Base-by-base conservation (phyloP, 1,140 invertebrate species). In the Triops cancriformis region DNA sequence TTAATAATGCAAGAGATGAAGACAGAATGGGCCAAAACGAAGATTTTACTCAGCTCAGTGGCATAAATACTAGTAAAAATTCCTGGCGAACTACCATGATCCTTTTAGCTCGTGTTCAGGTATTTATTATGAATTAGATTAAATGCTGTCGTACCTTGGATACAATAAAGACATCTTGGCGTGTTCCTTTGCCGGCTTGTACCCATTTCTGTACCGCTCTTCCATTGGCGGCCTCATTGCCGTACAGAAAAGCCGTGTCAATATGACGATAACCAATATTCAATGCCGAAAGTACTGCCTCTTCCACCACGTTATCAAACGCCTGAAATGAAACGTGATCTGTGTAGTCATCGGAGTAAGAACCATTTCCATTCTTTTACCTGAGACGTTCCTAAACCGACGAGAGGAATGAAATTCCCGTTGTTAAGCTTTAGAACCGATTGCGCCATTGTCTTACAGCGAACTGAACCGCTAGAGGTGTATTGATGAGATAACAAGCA, bases 191-290 rank as follows among this genome's bases (percentile, higher is more conserved):
- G 5, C 84, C 84, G 27, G 81, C 80, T 9, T 83, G 78, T 18
- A 87, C 81, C 80, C 82, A 84, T n/a, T 83, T 82, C 72, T 84
- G 81, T 27, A 87, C 75, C 28, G 82, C 84, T 28, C 81, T 77
- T 3, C 87, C 87, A 42, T 88, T 84, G 0, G 79, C 83, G 26
- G 79, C 80, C 76, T 87, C 87, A 73, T 85, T 86, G 72, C 80
- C 80, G 81, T 91, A 92, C 5, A 89, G 82, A 72, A 85, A 85
- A 12, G 91, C 91, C 27, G 90, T 89, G 82, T 92, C 91, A 76
- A 93, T 89, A 80, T 90, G 89, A 2, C 90, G 86, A 81, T 93
- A 93, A 1, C 92, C 91, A 26, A 86, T 81, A 73, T 91, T 88
- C 76, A 93, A 88, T 0, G 88, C 91, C 79, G 86, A 85, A 81